These are phyloP conservation scores for Myotis yumanensis DNA, from an alignment of 2,113 vertebrate genomes.

Conservation along the genomic window DNA sequence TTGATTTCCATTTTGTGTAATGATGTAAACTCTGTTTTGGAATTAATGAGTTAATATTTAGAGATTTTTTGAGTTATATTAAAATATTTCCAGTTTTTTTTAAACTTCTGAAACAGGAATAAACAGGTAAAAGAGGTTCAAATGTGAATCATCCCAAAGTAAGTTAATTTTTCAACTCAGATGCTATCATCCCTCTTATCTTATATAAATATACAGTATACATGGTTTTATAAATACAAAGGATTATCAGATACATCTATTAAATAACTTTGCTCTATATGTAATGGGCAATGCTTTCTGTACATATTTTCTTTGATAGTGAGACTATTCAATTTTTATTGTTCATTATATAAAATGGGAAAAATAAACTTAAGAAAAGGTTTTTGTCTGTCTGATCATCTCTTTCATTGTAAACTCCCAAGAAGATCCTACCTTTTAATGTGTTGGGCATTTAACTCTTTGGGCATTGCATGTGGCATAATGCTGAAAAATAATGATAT, in stretches of 20 bases:
- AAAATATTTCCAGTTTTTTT: slow-evolving; percentile 10
- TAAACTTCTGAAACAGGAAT: neutral
- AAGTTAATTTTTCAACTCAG: slow-evolving; percentile 27
- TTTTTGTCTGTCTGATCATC: neutral
- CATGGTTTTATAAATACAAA: slow-evolving; percentile 14
- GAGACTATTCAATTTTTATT: neutral
- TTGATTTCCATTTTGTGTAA: neutral
- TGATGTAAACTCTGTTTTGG: neutral
- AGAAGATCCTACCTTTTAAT: neutral
- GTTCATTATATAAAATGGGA: neutral
- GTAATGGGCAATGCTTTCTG: neutral
- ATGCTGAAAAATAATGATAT: neutral
- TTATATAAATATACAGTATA: neutral
- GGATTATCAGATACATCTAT: neutral
- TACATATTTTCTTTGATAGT: neutral
- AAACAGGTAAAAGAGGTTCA: neutral
- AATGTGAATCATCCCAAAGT: slow-evolving; percentile 2
- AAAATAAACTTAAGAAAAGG: neutral
- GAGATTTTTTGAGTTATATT: neutral
- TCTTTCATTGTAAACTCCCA: neutral
- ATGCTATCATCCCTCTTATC: neutral
- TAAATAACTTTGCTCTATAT: neutral
- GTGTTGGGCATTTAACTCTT: neutral
- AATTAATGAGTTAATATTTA: slow-evolving; percentile 20
- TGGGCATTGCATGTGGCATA: neutral